Base-by-base conservation (phyloP, 2,797 vertebrate species). In the Dipus sagitta region DNA sequence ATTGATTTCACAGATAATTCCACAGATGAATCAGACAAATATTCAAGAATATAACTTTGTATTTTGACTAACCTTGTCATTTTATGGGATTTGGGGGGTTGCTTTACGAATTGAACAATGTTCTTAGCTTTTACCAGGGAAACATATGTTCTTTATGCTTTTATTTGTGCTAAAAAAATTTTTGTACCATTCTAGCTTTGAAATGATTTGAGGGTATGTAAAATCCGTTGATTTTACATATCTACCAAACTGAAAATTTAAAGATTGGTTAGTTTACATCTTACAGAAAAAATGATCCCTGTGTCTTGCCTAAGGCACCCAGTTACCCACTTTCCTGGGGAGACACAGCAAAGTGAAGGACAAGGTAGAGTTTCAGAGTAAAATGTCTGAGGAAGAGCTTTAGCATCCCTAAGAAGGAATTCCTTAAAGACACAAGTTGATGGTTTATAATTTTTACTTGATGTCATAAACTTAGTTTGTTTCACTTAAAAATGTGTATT, bases 21-120 rank as follows among this genome's bases (percentile, higher is more conserved):
- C 94, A 64, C 11, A 89, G 32, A 88, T 52, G 78, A 92, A 91
- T 96, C 84, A 96, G 14, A 28, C 64, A 74, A 91, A 18, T 12
- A 71, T 52, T 95, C n/a, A 87, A 54, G 85, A 96, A 89, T 34
- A 6, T 82, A 62, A 65, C 90, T 88, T 7, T 84, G 28, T 21
- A 86, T 93, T 96, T 96, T 9, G 1, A 86, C 32, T 94, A 94
- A 93, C 38, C 65, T 96, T 95, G 93, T 15, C 13, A 86, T 80
- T 3, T 42, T 93, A 90, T 84, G 68, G 78, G 47, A 24, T 94
- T 89, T 82, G 90, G 47, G 0, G 47, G 62, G 54, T 87, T 67
- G 85, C 93, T 96, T 94, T 96, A 81, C 94, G 79, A 85, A 68
- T 58, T 60, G 94, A 97, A 87, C 38, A 90, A 54, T 81, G 88